Percentiles rank a stretch among this genome's conserved stretches.
Conservation (phyloP, 2,797 vertebrate genomes). For the Falco peregrinus region DNA sequence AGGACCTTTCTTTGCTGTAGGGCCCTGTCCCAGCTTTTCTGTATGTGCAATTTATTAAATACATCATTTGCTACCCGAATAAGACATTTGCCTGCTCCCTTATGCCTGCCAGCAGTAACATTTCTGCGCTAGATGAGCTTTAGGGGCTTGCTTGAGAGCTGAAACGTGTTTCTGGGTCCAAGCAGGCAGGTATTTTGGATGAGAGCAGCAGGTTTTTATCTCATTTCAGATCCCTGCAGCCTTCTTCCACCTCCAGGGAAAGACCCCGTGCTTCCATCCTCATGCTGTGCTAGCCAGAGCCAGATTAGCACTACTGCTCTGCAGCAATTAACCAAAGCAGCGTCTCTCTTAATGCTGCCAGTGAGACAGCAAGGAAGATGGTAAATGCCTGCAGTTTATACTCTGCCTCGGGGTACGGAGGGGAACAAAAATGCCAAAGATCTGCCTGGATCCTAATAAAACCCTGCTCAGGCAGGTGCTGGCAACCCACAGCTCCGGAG, state of each 20-base stretch:
- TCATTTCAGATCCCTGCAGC: background rate
- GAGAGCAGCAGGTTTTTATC: background rate
- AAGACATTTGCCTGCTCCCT: background rate
- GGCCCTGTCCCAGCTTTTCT: background rate
- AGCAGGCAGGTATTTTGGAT: background rate
- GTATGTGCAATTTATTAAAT: background rate
- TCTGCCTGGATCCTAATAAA: background rate
- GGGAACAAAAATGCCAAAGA: background rate
- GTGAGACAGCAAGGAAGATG: background rate
- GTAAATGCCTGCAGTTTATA: background rate
- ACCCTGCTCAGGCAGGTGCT: background rate
- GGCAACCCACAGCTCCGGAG: background rate
- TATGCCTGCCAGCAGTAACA: background rate
- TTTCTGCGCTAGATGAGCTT: background rate
- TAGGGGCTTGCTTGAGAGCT: background rate
- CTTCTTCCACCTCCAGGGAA: background rate
- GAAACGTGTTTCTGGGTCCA: background rate
- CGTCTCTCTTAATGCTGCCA: background rate
- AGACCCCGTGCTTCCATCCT: background rate
- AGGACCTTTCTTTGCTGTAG: background rate
- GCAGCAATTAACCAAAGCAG: background rate
- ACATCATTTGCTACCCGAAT: rapidly evolving
- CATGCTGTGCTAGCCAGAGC: background rate
- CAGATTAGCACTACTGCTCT: background rate
- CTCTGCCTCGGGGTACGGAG: rapidly evolving